Evolutionary conservation across 2,797 vertebrate genomes (phyloP), one percentile per base, ranked within the genome.

Genomic region (Cryptoblepharus egeriae): DNA sequence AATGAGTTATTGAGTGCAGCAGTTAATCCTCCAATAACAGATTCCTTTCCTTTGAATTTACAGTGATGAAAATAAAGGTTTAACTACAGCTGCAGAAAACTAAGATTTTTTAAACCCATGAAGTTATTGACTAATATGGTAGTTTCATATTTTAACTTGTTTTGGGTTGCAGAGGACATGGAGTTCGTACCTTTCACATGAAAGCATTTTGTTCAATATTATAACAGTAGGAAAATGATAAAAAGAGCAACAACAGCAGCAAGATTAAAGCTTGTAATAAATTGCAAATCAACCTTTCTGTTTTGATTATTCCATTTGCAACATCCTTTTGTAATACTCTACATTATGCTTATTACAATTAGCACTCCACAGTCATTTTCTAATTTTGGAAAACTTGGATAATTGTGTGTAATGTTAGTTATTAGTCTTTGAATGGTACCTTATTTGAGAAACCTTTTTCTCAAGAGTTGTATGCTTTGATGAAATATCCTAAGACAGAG

Each of bases 1-100:
- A 95, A 95, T 95, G 93, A 94, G 91, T 92, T 95, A 94, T 92
- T 93, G 92, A 95, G 88, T 92, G 87, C 92, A 93, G 88, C 60
- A 90, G 91, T 91, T 96, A 94, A 95, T 95, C 92, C 92, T 91
- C 90, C 74, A 68, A 90, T 95, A 95, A 89, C 87, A 90, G 88
- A 81, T 86, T 86, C 57, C 88, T 87, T 49, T 61, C 79, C 77
- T 92, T 96, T 86, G 88, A 90, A 92, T 93, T 75, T 92, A 76
- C 91, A 88, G 79, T 90, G 93, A 91, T 94, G 90, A 93, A 95
- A 93, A 92, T 90, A 92, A 91, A 88, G 77, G 81, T 85, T 86
- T 93, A 92, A 89, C 61, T 42, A 80, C 75, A 80, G 84, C 76
- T 26, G 74, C 60, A 79, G 68, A 55, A 49, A 82, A 87, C 49